A percentile compares a stretch with the other conserved stretches of the same genome.
Evolutionary conservation across 2,797 vertebrate genomes (phyloP).

Genomic region (Pangasius djambal): DNA sequence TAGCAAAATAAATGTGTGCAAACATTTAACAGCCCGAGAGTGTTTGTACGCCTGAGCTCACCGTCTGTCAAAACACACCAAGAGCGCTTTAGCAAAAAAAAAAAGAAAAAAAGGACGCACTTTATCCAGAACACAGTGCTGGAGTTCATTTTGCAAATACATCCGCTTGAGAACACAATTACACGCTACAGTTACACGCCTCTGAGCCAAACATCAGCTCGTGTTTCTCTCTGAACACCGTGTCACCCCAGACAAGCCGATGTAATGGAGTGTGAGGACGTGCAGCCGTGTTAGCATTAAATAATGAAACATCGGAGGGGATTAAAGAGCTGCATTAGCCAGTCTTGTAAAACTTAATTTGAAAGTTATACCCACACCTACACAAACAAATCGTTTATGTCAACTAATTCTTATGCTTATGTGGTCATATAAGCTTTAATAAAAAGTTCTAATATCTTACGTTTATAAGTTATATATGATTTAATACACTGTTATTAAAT

Average conservation of each 20-base stretch:
- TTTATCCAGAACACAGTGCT: neutral
- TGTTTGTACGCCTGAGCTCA: neutral
- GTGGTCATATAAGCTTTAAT: neutral
- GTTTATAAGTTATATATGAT: neutral
- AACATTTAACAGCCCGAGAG: neutral
- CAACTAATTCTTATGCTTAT: neutral
- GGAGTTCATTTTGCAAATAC: constrained; percentile 34
- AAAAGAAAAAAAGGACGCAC: neutral
- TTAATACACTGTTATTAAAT: neutral
- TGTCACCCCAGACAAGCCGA: constrained; percentile 40
- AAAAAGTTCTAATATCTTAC: neutral
- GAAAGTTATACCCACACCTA: constrained; percentile 26
- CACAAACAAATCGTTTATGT: constrained; percentile 24
- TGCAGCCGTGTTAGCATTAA: constrained; percentile 35
- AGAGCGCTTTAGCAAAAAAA: constrained; percentile 16
- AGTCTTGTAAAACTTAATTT: constrained; percentile 34
- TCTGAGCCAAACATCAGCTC: constrained; percentile 41
- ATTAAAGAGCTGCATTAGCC: constrained; percentile 39
- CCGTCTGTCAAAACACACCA: constrained; percentile 38
- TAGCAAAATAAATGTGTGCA: neutral
- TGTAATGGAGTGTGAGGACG: constrained; percentile 48
- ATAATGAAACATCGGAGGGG: constrained; percentile 38
- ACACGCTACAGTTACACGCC: constrained; percentile 47
- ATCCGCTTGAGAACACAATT: constrained; percentile 52
- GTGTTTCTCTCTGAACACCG: constrained; percentile 47